phyloP scores from a whole-genome alignment of 2,797 vertebrate species.

The Parotocinclus haroldoi region DNA sequence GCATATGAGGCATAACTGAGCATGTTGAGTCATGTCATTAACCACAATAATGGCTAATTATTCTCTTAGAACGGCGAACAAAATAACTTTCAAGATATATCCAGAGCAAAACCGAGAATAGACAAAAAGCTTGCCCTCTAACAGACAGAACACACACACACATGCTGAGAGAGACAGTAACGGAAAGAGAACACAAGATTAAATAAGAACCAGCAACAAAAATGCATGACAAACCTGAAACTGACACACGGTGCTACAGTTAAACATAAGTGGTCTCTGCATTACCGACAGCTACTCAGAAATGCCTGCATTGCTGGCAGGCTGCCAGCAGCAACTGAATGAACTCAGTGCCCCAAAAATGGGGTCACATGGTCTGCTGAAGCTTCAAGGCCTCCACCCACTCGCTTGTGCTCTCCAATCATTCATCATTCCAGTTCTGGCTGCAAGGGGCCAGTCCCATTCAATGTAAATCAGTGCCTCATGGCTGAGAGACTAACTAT shows the following conservation, averaged over 20 bases:
- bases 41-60: too few relatives aligned
- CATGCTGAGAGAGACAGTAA: constrained; percentile 7
- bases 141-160: background rate
- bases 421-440: constrained; percentile 65
- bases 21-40: too few relatives aligned
- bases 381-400: constrained; percentile 62
- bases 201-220: constrained; percentile 19
- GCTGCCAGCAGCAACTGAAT: constrained; percentile 69
- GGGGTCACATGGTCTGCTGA: constrained; percentile 69
- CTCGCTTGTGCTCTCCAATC: constrained; percentile 58
- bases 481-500: constrained; percentile 12
- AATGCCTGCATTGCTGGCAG: constrained; percentile 60
- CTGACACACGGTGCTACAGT: constrained; percentile 69
- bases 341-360: constrained; percentile 76
- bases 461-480: constrained; percentile 66
- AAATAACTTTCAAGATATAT: too few relatives aligned
- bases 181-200: constrained; percentile 45
- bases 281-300: constrained; percentile 21
- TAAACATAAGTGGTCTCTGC: constrained; percentile 61
- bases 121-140: too few relatives aligned
- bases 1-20: too few relatives aligned
- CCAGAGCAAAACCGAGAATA: too few relatives aligned
- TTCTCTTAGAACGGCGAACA: too few relatives aligned
- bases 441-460: constrained; percentile 50
- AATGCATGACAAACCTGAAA: constrained; percentile 55